These are phyloP conservation scores for Habrosyne pyritoides DNA, from an alignment of 2,888 invertebrate genomes.

Conservation along the genomic window DNA sequence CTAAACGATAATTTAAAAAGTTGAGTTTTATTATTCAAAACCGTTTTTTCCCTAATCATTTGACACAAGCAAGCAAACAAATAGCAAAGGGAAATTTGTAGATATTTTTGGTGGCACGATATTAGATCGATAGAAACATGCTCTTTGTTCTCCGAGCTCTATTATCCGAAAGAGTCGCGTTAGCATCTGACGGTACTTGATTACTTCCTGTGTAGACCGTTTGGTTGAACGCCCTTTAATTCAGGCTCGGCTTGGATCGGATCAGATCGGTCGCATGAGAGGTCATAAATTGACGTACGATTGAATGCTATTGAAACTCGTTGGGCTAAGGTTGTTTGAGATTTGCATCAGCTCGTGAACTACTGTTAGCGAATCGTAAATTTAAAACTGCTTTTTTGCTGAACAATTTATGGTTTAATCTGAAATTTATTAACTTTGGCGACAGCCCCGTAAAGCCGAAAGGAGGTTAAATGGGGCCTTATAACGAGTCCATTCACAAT, in stretches of 20 bases:
- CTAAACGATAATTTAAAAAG: too few relatives aligned
- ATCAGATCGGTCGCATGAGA: background rate
- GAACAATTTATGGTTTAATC: too few relatives aligned
- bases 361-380: background rate
- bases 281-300: background rate
- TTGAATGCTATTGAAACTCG: background rate
- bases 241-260: background rate
- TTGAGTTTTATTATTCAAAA: too few relatives aligned
- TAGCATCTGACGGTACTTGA: constrained; percentile 39
- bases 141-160: background rate
- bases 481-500: too few relatives aligned
- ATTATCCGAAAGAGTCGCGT: constrained; percentile 30
- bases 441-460: too few relatives aligned
- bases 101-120: background rate
- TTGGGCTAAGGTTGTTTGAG: background rate
- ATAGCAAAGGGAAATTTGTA: too few relatives aligned
- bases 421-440: too few relatives aligned
- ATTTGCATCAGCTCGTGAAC: background rate
- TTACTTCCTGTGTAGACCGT: constrained; percentile 54
- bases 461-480: too few relatives aligned
- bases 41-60: too few relatives aligned
- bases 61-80: too few relatives aligned
- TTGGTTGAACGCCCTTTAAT: constrained; percentile 38
- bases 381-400: background rate
- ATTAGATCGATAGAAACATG: background rate